Percentiles rank a stretch among this genome's conserved stretches.
These are phyloP conservation scores for Prionailurus bengalensis DNA, from an alignment of 2,113 vertebrate species.

Conservation along the genomic window DNA sequence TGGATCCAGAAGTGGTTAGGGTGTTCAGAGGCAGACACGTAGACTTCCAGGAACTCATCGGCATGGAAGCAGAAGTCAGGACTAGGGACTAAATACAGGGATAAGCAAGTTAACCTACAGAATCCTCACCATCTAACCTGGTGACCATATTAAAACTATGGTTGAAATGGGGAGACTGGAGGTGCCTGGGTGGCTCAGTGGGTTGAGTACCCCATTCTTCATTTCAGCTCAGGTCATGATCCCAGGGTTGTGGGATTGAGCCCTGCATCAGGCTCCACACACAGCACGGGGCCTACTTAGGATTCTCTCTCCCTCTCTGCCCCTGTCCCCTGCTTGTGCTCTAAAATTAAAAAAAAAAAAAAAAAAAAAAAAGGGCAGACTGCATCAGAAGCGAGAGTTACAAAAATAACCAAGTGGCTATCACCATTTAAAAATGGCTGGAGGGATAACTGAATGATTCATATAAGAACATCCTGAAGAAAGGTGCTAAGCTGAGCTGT, in stretches of 20 bases:
- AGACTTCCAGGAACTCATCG: constrained; percentile 95
- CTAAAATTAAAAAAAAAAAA: too few relatives aligned
- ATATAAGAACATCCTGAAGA: not conserved
- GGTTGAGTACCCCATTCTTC: too few relatives aligned
- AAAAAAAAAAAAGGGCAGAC: not conserved
- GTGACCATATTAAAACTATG: not conserved
- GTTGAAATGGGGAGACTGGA: not conserved
- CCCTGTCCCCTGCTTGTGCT: too few relatives aligned
- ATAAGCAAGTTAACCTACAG: not conserved
- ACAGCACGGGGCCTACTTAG: too few relatives aligned
- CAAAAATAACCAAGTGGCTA: not conserved
- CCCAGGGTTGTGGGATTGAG: too few relatives aligned
- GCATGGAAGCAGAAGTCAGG: constrained; percentile 94
- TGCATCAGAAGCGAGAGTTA: not conserved
- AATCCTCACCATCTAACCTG: not conserved
- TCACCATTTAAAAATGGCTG: constrained; percentile 46
- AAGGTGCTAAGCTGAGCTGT: not conserved
- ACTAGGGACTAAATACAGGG: constrained; percentile 90
- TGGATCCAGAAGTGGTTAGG: constrained; percentile 97
- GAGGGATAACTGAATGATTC: not conserved
- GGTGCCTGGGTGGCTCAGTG: too few relatives aligned
- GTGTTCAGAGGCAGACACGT: constrained; percentile 92
- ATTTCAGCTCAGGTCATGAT: too few relatives aligned
- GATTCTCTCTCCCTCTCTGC: too few relatives aligned
- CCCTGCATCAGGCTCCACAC: too few relatives aligned